Evolutionary conservation across 2,888 invertebrate species (phyloP).

Genomic region (Pimpla rufipes): DNA sequence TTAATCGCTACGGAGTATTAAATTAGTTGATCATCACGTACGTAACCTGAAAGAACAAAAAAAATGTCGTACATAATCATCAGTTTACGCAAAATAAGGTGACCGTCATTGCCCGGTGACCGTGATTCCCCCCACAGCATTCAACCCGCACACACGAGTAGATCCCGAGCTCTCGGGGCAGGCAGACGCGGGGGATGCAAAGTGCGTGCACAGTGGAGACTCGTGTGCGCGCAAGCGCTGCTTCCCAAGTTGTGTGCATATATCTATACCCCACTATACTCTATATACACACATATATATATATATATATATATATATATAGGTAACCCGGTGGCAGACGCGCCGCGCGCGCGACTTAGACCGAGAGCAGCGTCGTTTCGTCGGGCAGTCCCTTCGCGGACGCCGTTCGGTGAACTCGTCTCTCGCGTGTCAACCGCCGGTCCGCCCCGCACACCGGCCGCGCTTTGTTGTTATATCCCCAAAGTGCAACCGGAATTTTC

Average conservation of each 20-base stretch:
- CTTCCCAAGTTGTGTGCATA: slow-evolving; percentile 17
- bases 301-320: slow-evolving; percentile 10
- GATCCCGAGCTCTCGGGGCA: too few relatives aligned
- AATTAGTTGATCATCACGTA: too few relatives aligned
- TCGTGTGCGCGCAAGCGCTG: slow-evolving; percentile 55
- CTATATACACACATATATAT: slow-evolving; percentile 4
- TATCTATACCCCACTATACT: too few relatives aligned
- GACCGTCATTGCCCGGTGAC: too few relatives aligned
- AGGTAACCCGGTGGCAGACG: slow-evolving; percentile 10
- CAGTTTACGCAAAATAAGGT: too few relatives aligned
- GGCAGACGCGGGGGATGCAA: slow-evolving; percentile 16
- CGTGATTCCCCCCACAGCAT: too few relatives aligned
- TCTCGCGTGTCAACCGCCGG: not conserved
- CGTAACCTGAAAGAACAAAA: too few relatives aligned
- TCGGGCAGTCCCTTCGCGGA: slow-evolving; percentile 75
- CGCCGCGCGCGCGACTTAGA: slow-evolving; percentile 71
- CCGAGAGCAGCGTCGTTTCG: slow-evolving; percentile 64
- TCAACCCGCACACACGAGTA: too few relatives aligned
- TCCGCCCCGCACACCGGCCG: not conserved
- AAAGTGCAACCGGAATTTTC: slow-evolving; percentile 39
- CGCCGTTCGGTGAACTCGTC: slow-evolving; percentile 70
- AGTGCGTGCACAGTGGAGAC: slow-evolving; percentile 43
- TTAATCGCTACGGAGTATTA: too few relatives aligned
- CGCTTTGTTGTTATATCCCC: slow-evolving; percentile 9
- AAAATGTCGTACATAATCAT: too few relatives aligned